Evolutionary conservation across 2,113 vertebrate genomes (phyloP).

Genomic region (Mus pahari): DNA sequence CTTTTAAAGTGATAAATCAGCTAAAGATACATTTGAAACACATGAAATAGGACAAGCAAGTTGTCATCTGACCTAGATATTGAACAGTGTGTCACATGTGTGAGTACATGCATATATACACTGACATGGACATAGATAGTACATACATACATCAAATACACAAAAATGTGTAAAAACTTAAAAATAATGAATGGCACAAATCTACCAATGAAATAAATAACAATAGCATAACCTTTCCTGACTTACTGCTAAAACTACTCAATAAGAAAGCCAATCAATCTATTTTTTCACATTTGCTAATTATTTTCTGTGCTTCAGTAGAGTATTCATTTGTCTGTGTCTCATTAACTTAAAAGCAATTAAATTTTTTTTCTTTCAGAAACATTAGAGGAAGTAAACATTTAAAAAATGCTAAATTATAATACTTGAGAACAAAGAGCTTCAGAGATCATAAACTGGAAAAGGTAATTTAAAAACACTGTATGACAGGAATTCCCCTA

Average conservation of each 20-base stretch:
- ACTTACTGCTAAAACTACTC: neutral
- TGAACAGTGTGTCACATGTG: neutral
- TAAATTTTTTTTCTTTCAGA: conserved; percentile 11
- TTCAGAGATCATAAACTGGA: neutral
- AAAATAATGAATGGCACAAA: neutral
- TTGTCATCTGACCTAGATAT: neutral
- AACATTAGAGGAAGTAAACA: neutral
- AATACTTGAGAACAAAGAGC: neutral
- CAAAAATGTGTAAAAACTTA: neutral
- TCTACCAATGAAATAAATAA: neutral
- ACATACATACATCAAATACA: neutral
- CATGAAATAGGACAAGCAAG: neutral
- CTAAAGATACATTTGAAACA: neutral
- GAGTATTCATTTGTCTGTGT: neutral
- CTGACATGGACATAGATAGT: neutral
- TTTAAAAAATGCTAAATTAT: neutral
- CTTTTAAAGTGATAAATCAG: neutral
- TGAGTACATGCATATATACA: neutral
- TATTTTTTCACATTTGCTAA: neutral
- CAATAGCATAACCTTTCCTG: neutral
- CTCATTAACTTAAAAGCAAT: neutral
- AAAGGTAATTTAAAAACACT: neutral
- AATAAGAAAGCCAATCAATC: neutral
- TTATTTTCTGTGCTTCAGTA: neutral
- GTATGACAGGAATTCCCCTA: neutral